Conservation (phyloP, 2,888 invertebrate species). For the Acanthopleura granulata region DNA sequence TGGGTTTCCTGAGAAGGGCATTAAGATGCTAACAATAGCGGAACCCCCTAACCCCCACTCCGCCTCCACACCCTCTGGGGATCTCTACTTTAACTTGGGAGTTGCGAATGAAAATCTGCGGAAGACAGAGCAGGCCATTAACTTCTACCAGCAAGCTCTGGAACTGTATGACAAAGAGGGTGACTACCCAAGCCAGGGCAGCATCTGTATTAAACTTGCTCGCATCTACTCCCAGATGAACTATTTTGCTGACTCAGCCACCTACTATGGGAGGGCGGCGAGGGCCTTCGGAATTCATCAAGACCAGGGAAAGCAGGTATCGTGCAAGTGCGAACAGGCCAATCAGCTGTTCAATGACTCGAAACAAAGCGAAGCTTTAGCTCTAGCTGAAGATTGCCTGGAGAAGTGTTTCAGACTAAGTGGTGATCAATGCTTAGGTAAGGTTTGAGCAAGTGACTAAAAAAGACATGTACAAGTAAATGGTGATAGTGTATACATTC, state of each 20-base stretch:
- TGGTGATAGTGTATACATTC: no score
- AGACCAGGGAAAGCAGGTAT: slow-evolving; percentile 34
- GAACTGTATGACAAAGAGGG: slow-evolving; percentile 45
- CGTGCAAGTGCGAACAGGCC: slow-evolving; percentile 36
- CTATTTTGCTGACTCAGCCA: slow-evolving; percentile 27
- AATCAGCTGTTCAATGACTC: slow-evolving; percentile 26
- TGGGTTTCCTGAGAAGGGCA: slow-evolving; percentile 43
- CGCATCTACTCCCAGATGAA: slow-evolving; percentile 22
- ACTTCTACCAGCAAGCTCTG: slow-evolving; percentile 47
- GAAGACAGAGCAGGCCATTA: slow-evolving; percentile 40
- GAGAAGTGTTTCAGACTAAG: neutral
- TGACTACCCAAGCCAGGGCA: slow-evolving; percentile 25
- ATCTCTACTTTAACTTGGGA: slow-evolving; percentile 61
- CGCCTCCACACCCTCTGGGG: slow-evolving; percentile 24
- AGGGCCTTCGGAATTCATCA: slow-evolving; percentile 31
- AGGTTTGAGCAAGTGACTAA: neutral
- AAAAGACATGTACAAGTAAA: neutral
- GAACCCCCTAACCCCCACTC: slow-evolving; percentile 36
- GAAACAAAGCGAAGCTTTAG: slow-evolving; percentile 24
- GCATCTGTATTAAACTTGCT: slow-evolving; percentile 23
- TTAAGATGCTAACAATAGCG: slow-evolving; percentile 47
- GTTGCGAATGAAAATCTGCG: slow-evolving; percentile 51
- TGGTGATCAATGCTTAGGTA: neutral
- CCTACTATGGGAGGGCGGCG: slow-evolving; percentile 30
- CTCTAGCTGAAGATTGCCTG: slow-evolving; percentile 32